These are phyloP conservation scores for Dendrocincla fuliginosa DNA, from an alignment of 2,797 vertebrate genomes.

Conservation along the genomic window DNA sequence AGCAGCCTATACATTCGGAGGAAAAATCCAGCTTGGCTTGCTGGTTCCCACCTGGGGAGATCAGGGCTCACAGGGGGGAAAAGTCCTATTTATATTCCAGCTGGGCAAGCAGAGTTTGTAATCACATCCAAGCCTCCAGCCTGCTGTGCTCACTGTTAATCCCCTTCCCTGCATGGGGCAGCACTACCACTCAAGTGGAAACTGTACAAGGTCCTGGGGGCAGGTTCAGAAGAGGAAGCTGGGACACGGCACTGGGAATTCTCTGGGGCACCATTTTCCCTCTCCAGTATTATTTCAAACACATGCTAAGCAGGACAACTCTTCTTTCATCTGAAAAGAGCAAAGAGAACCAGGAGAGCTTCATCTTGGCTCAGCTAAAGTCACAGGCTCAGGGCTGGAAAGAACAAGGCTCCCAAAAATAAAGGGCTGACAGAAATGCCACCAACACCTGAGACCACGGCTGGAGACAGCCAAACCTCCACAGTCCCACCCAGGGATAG, in stretches of 20 bases:
- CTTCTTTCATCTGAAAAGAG: background rate
- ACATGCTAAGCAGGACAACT: accelerated
- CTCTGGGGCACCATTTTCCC: background rate
- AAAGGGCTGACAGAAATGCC: background rate
- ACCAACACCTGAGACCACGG: background rate
- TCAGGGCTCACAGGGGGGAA: background rate
- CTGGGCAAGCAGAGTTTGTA: background rate
- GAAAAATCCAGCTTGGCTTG: background rate
- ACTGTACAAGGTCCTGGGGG: background rate
- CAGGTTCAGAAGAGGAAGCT: background rate
- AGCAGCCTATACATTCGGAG: background rate
- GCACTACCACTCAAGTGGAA: background rate
- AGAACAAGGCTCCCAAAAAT: background rate
- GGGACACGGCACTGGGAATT: background rate
- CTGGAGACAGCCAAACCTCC: background rate
- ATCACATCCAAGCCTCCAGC: background rate
- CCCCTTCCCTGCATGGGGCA: background rate
- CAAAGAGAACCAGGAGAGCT: background rate
- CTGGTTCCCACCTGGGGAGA: background rate
- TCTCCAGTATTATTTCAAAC: background rate
- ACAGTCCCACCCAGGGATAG: background rate
- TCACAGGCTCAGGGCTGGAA: background rate
- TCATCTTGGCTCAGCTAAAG: background rate
- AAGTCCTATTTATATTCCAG: background rate
- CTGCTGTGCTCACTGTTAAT: conserved; percentile 23